These are phyloP conservation scores for Melanaphis sacchari DNA, from an alignment of 1,140 invertebrate species.

Conservation along the genomic window DNA sequence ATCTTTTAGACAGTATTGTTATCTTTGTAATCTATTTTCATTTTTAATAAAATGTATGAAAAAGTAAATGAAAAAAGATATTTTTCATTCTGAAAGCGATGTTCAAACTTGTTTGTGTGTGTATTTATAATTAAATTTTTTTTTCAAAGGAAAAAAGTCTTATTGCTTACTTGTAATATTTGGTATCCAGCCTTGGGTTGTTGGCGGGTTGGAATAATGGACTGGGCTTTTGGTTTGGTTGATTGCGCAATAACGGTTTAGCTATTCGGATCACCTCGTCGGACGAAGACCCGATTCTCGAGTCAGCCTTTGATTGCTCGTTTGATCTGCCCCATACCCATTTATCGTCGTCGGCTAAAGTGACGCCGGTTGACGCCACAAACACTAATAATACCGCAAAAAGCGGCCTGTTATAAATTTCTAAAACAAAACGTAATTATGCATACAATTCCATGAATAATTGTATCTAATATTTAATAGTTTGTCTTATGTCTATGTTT, in stretches of 20 bases:
- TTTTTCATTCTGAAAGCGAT: neutral
- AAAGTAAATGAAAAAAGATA: neutral
- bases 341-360: slow-evolving; percentile 38
- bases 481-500: neutral
- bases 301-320: neutral
- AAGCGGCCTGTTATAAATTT: neutral
- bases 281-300: slow-evolving; percentile 1
- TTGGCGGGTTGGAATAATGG: slow-evolving; percentile 23
- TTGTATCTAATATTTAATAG: neutral
- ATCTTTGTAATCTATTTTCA: neutral
- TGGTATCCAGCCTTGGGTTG: slow-evolving; percentile 37
- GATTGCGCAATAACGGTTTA: slow-evolving; percentile 33
- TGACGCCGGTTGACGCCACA: neutral
- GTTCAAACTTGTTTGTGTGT: neutral
- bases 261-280: slow-evolving; percentile 31
- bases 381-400: neutral
- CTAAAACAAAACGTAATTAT: slow-evolving; percentile 5
- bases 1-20: too few species aligned
- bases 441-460: neutral
- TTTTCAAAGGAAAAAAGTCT: neutral
- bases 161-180: slow-evolving; percentile 38
- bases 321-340: slow-evolving; percentile 51
- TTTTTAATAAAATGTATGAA: neutral
- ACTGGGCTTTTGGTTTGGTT: neutral
- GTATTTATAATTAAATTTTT: neutral